Conservation (phyloP, 2,888 invertebrate genomes). For the Drosophila subquinaria region DNA sequence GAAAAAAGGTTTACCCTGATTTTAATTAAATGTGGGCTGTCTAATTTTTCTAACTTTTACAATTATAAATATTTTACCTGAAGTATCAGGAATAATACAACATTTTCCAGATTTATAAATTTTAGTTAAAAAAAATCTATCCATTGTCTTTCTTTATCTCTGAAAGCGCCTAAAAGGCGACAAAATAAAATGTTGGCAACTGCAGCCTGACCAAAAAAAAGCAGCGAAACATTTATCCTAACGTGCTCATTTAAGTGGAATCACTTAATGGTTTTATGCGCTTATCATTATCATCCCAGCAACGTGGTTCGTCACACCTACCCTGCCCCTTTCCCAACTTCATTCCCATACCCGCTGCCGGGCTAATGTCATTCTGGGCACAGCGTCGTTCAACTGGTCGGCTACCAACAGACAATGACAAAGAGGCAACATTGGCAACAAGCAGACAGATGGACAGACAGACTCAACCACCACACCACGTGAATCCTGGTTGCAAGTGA, state of each 20-base stretch:
- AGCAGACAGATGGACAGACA: neutral
- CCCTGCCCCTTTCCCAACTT: neutral
- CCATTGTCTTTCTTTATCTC: slow-evolving; percentile 26
- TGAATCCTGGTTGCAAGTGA: slow-evolving; percentile 15
- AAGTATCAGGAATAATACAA: too few species aligned
- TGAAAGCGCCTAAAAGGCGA: slow-evolving; percentile 18
- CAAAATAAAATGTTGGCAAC: slow-evolving; percentile 4
- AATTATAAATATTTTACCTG: neutral
- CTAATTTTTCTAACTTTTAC: neutral
- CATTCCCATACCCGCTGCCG: slow-evolving; percentile 2
- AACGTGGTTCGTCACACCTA: slow-evolving; percentile 14
- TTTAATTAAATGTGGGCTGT: neutral
- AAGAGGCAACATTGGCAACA: slow-evolving; percentile 19
- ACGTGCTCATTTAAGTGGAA: slow-evolving; percentile 83
- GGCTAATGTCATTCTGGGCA: slow-evolving; percentile 31
- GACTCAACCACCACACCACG: neutral
- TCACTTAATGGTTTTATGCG: slow-evolving; percentile 84
- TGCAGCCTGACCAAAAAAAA: slow-evolving; percentile 8
- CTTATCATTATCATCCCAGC: slow-evolving; percentile 79
- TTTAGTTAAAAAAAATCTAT: neutral
- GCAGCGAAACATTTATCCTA: slow-evolving; percentile 56
- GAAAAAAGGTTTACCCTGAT: neutral
- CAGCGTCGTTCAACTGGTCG: slow-evolving; percentile 15
- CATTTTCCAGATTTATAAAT: neutral
- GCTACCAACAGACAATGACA: slow-evolving; percentile 44